A percentile compares a stretch with the other conserved stretches of the same genome.
Evolutionary conservation across 2,797 vertebrate genomes (phyloP).

Genomic region (Sebastes paucispinis): DNA sequence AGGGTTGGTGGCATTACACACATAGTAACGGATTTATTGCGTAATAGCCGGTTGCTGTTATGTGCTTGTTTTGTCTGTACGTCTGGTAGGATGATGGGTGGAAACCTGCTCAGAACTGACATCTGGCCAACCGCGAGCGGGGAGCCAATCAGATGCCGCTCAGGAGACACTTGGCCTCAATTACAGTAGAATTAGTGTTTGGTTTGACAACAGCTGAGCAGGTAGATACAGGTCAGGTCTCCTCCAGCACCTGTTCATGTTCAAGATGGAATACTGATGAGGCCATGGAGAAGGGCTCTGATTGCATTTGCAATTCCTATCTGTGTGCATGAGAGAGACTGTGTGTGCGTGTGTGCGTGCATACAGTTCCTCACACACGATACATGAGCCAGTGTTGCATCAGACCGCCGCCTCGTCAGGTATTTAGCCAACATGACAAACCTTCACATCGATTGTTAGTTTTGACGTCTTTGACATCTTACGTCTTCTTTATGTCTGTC

Average conservation of each 20-base stretch:
- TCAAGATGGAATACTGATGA: constrained; percentile 65
- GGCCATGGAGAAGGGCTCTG: constrained; percentile 37
- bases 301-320: constrained; percentile 76
- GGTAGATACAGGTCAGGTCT: constrained; percentile 66
- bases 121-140: constrained; percentile 53
- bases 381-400: background rate
- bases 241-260: constrained; percentile 63
- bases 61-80: constrained; percentile 42
- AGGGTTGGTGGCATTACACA: constrained; percentile 14
- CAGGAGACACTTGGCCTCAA: constrained; percentile 65
- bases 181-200: constrained; percentile 65
- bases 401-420: background rate
- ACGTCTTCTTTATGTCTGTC: background rate
- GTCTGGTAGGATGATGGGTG: constrained; percentile 42
- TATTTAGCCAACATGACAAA: constrained; percentile 7
- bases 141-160: constrained; percentile 56
- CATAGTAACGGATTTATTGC: constrained; percentile 29
- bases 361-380: background rate
- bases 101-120: constrained; percentile 51
- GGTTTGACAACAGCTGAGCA: constrained; percentile 72
- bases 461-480: background rate
- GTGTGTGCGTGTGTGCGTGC: background rate
- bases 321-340: background rate
- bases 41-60: constrained; percentile 16
- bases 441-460: background rate